Conservation (phyloP, 2,888 invertebrate species). For the Galeruca laticollis region DNA sequence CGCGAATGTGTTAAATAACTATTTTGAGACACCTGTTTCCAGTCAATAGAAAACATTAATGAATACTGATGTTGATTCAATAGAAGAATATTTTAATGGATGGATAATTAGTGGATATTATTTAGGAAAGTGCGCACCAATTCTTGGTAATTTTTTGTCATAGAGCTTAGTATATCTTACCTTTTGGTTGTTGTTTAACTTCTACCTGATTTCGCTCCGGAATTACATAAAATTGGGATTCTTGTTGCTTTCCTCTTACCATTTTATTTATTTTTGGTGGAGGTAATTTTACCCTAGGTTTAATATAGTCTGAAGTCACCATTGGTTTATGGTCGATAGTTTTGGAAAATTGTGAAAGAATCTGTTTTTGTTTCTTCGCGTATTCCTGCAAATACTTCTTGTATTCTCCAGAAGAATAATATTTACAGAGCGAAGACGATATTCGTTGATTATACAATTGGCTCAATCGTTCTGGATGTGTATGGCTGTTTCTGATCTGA, state of each 20-base stretch:
- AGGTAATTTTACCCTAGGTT: neutral
- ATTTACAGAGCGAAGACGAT: neutral
- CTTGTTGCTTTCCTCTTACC: neutral
- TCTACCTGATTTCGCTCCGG: neutral
- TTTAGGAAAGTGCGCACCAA: no score
- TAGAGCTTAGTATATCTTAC: neutral
- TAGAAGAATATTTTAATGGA: no score
- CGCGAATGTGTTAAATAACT: no score
- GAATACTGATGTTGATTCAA: no score
- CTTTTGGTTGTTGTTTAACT: neutral
- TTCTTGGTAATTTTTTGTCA: no score
- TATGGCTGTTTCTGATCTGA: neutral
- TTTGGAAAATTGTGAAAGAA: neutral
- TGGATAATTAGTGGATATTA: no score
- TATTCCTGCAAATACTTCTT: neutral
- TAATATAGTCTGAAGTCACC: neutral
- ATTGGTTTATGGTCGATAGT: neutral
- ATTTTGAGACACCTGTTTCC: no score
- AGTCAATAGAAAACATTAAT: no score
- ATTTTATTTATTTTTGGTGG: neutral
- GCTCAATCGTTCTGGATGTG: constrained; percentile 1
- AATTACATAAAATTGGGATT: neutral
- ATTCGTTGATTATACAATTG: neutral
- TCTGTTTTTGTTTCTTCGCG: neutral
- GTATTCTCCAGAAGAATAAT: neutral